phyloP scores from a whole-genome alignment of 2,113 vertebrate genomes.

The Oryctolagus cuniculus region mOryCun1.1 NC_091448.1:35648501-35649000 shows the following conservation, averaged over 20 bases:
- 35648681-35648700: conserved; percentile 38
- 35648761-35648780: conserved; percentile 6
- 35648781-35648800: neutral
- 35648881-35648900: conserved; percentile 25
- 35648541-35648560: neutral
- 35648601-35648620: conserved; percentile 2
- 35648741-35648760: neutral
- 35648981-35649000: neutral
- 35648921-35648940: neutral
- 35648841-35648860: neutral
- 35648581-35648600: conserved; percentile 29
- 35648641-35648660: neutral
- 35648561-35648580: conserved; percentile 9
- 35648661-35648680: conserved; percentile 42
- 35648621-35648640: conserved; percentile 38
- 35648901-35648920: neutral
- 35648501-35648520: neutral
- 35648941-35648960: neutral
- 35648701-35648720: neutral
- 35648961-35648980: neutral
- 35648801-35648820: neutral
- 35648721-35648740: neutral
- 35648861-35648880: conserved; percentile 46
- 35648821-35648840: neutral
- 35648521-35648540: neutral